phyloP scores from a whole-genome alignment of 2,113 vertebrate species.

The Eolophus roseicapilla region DNA sequence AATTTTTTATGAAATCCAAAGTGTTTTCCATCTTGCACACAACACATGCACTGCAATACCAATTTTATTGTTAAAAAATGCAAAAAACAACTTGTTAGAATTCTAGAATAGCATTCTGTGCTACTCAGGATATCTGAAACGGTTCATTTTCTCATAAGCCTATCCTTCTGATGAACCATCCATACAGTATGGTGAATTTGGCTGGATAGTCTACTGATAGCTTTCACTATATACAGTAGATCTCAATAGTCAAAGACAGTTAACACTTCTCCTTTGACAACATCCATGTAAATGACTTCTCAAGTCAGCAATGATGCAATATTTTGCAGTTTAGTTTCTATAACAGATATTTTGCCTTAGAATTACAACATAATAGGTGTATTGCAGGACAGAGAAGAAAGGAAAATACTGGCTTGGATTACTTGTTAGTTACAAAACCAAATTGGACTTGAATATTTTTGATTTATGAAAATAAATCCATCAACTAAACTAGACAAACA shows the following conservation, averaged over 20 bases:
- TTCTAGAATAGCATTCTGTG: not conserved
- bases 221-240: not conserved
- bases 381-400: not conserved
- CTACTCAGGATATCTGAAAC: not conserved
- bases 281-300: not conserved
- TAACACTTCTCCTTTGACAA: not conserved
- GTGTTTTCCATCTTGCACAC: not conserved
- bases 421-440: not conserved
- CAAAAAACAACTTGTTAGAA: not conserved
- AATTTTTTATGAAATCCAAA: not conserved
- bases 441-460: not conserved
- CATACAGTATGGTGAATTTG: not conserved
- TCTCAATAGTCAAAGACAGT: not conserved
- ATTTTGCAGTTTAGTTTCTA: not conserved
- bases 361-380: not conserved
- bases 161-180: not conserved
- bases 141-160: not conserved
- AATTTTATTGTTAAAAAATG: not conserved
- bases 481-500: not conserved
- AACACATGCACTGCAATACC: fast-evolving
- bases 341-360: not conserved
- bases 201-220: not conserved
- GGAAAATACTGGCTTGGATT: not conserved
- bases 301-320: not conserved
- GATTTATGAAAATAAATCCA: not conserved